These are phyloP conservation scores for Callyntrura guangdongensis DNA, from an alignment of 2,888 invertebrate genomes.

Conservation along the genomic window DNA sequence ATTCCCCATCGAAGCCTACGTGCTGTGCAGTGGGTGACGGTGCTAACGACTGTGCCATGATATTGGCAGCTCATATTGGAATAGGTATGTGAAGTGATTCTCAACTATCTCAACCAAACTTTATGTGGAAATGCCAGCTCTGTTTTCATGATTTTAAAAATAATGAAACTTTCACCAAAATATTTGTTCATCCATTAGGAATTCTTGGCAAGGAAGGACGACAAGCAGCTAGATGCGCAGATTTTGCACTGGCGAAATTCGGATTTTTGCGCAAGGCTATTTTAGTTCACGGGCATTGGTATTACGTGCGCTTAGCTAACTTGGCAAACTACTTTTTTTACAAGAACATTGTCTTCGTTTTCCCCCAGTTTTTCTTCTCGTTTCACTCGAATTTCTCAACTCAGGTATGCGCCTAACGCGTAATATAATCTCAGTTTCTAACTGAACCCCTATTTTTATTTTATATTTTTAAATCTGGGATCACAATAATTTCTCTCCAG, in stretches of 20 bases:
- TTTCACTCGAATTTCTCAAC: conserved; percentile 87
- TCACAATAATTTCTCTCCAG: no score
- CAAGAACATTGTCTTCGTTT: conserved; percentile 93
- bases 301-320: conserved; percentile 91
- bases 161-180: no score
- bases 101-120: neutral
- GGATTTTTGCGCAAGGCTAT: conserved; percentile 91
- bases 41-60: conserved; percentile 99
- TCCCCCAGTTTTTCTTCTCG: conserved; percentile 88
- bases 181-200: no score
- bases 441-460: neutral
- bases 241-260: conserved; percentile 95
- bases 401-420: conserved; percentile 85
- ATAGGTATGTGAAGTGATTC: conserved; percentile 88
- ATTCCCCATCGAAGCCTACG: conserved; percentile 89
- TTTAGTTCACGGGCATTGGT: conserved; percentile 94
- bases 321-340: conserved; percentile 95
- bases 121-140: neutral
- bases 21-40: conserved; percentile 99
- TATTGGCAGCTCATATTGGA: conserved; percentile 98
- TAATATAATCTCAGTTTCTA: neutral
- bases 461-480: no score
- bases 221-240: conserved; percentile 89
- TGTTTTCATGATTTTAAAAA: no score
- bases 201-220: conserved; percentile 88